These are phyloP conservation scores for Solenopsis fugax DNA, from an alignment of 1,140 invertebrate species.

Conservation along the genomic window DNA sequence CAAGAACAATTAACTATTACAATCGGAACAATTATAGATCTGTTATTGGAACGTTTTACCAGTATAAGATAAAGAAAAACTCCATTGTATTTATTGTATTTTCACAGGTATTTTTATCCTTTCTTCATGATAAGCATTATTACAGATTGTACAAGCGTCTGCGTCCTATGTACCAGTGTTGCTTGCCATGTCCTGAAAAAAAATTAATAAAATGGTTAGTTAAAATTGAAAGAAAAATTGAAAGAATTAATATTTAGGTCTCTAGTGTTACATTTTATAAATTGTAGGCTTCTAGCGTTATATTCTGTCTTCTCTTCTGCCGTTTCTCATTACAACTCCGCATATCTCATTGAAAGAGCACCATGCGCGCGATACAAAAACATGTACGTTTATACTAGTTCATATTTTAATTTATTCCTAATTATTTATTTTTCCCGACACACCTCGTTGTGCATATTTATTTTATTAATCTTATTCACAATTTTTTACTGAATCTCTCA, in stretches of 20 bases:
- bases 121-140: neutral
- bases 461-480: neutral
- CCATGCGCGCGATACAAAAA: neutral
- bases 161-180: conserved; percentile 23
- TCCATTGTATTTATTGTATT: neutral
- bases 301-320: neutral
- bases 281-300: neutral
- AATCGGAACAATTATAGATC: conserved; percentile 45
- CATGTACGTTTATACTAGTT: neutral
- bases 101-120: neutral
- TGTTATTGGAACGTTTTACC: conserved; percentile 43
- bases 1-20: conserved; percentile 53
- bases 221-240: neutral
- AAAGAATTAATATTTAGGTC: neutral
- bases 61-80: conserved; percentile 24
- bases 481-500: neutral
- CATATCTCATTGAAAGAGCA: neutral
- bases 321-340: neutral
- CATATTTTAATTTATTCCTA: neutral
- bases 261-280: neutral
- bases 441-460: neutral
- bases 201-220: neutral
- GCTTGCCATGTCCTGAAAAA: neutral
- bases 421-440: neutral
- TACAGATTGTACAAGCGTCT: conserved; percentile 30